Percentiles rank a stretch among this genome's conserved stretches.
phyloP scores from a whole-genome alignment of 2,113 vertebrate genomes.

The Albula glossodonta region DNA sequence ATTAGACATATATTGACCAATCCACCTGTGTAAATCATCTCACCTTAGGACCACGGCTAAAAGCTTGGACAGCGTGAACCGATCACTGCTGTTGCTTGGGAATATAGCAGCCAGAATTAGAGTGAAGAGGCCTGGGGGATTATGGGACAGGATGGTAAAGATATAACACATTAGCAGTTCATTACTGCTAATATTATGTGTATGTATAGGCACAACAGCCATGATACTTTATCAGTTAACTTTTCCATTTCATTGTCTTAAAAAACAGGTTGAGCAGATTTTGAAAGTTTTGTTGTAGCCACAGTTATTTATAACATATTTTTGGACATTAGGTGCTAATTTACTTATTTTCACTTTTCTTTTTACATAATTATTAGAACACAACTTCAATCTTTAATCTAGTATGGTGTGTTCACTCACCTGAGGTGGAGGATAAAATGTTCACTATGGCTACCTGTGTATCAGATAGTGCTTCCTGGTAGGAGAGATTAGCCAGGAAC shows the following conservation, averaged over 20 bases:
- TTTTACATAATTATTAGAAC: too few relatives aligned
- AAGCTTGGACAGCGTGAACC: slow-evolving; percentile 94
- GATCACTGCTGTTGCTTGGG: slow-evolving; percentile 94
- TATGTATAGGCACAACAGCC: background rate
- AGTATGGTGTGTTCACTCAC: slow-evolving; percentile 60
- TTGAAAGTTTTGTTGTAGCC: too few relatives aligned
- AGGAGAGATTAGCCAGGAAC: slow-evolving; percentile 96
- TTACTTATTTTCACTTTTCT: slow-evolving; percentile 12
- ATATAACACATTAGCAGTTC: background rate
- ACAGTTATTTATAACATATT: too few relatives aligned
- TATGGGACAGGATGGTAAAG: slow-evolving; percentile 20
- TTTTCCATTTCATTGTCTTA: background rate
- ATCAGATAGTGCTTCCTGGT: slow-evolving; percentile 92
- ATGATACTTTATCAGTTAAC: background rate
- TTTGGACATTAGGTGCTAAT: too few relatives aligned
- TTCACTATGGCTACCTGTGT: slow-evolving; percentile 93
- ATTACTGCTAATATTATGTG: background rate
- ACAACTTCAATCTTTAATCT: too few relatives aligned
- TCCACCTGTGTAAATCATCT: background rate
- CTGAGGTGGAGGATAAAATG: slow-evolving; percentile 93
- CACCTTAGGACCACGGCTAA: slow-evolving; percentile 92
- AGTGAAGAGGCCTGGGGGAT: slow-evolving; percentile 84
- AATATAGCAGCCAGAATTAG: slow-evolving; percentile 91
- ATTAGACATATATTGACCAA: background rate
- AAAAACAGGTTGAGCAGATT: background rate